phyloP scores from a whole-genome alignment of 2,888 invertebrate species.

The Rhopalosiphum nymphaeae region DNA sequence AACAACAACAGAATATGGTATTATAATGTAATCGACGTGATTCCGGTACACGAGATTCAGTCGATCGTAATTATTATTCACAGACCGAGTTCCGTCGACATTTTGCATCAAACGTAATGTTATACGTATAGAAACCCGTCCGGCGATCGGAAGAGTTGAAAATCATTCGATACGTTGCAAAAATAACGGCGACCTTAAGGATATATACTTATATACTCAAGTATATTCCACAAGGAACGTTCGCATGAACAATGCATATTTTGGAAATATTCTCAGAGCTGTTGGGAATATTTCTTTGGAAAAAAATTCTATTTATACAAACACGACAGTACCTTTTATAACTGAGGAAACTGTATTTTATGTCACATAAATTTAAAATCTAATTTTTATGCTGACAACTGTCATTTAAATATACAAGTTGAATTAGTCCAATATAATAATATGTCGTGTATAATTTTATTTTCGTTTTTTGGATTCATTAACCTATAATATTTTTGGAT shows the following conservation, averaged over 20 bases:
- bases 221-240: neutral
- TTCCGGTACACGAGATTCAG: neutral
- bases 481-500: neutral
- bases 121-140: constrained; percentile 28
- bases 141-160: neutral
- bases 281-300: neutral
- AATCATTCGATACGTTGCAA: neutral
- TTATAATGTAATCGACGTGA: constrained; percentile 13
- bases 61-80: constrained; percentile 43
- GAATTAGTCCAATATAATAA: neutral
- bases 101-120: neutral
- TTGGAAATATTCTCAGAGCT: neutral
- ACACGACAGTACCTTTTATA: neutral
- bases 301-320: neutral
- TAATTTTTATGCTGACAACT: neutral
- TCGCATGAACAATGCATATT: neutral
- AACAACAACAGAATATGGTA: neutral
- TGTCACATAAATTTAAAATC: neutral
- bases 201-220: neutral
- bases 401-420: neutral
- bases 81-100: neutral
- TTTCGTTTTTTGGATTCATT: neutral
- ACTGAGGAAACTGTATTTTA: neutral
- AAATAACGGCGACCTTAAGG: neutral
- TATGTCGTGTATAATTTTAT: neutral